These are phyloP conservation scores for Nineta flava DNA, from an alignment of 2,888 invertebrate species.

Conservation along the genomic window DNA sequence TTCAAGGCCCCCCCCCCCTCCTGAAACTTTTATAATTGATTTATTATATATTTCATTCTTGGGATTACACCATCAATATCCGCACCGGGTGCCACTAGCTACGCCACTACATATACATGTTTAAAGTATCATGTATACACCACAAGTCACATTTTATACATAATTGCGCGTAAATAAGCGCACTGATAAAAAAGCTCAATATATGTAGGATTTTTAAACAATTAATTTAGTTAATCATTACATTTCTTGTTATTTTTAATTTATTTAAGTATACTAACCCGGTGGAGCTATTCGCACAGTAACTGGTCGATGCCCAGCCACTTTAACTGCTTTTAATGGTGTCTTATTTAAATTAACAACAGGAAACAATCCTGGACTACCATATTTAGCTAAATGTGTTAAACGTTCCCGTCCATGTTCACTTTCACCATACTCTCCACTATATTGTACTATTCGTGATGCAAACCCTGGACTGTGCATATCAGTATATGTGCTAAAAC, in stretches of 20 bases:
- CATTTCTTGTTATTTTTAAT: too few relatives aligned
- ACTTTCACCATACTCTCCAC: constrained; percentile 19
- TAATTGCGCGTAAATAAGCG: too few relatives aligned
- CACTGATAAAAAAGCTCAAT: background rate
- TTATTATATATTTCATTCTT: too few relatives aligned
- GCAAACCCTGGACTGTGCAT: constrained; percentile 34
- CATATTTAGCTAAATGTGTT: constrained; percentile 26
- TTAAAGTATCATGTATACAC: too few relatives aligned
- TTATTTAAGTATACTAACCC: constrained; percentile 12
- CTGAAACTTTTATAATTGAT: too few relatives aligned
- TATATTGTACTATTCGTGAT: constrained; percentile 32
- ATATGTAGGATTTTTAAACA: too few relatives aligned
- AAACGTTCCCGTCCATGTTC: constrained; percentile 13
- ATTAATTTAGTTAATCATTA: too few relatives aligned
- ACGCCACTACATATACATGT: too few relatives aligned
- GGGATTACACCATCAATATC: too few relatives aligned
- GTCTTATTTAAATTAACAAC: constrained; percentile 32
- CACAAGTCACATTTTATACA: too few relatives aligned
- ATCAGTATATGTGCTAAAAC: constrained; percentile 28
- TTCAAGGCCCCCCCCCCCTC: too few relatives aligned
- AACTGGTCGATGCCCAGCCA: constrained; percentile 13
- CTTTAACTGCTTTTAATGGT: constrained; percentile 19
- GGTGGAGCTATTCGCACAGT: constrained; percentile 22
- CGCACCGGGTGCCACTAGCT: too few relatives aligned
- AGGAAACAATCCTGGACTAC: constrained; percentile 31